Evolutionary conservation across 2,888 invertebrate genomes (phyloP), one percentile per base, ranked within the genome.

Genomic region (Archaeoteleia sp.): DNA sequence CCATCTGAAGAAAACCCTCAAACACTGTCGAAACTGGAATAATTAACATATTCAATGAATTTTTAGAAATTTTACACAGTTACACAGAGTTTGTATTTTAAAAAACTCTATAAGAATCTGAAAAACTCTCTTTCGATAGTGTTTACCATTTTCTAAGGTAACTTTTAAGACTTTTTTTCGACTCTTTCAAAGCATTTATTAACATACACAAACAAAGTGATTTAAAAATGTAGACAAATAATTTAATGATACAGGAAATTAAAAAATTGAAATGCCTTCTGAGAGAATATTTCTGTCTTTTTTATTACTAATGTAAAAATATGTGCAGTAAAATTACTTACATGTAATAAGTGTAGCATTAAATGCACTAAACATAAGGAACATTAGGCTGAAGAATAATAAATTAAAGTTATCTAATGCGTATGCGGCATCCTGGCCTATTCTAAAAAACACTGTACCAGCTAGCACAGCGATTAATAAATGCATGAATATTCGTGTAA

Each of bases 291-390:
- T n/a, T n/a, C n/a, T n/a, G n/a, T n/a, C n/a, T n/a, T 46, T 34
- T 10, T 8, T 12, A 15, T 49, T 1, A 1, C 35, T 9, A n/a
- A 35, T 35, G n/a, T n/a, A n/a, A n/a, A n/a, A n/a, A n/a, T n/a
- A n/a, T n/a, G n/a, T n/a, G n/a, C n/a, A 20, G 14, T 13, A 37
- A 9, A 7, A 29, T 37, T 61, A 91, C 95, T 94, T 88, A 97
- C 97, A 97, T 71, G 93, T 93, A 17, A 97, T 91, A 37, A 94
- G 90, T 55, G 95, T 93, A 8, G 95, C 92, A 86, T 95, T 96
- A 85, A 97, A 95, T 0, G 97, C 94, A 3, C 95, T 96, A 84
- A 95, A 95, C 93, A 97, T 96, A 48, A 97, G 89, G 85, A 97
- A 98, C 90, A 98, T 93, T 46, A 96, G 90, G 67, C 93, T 92